Evolutionary conservation across 2,888 invertebrate species (phyloP).

Genomic region (Oscheius myriophilus): DNA sequence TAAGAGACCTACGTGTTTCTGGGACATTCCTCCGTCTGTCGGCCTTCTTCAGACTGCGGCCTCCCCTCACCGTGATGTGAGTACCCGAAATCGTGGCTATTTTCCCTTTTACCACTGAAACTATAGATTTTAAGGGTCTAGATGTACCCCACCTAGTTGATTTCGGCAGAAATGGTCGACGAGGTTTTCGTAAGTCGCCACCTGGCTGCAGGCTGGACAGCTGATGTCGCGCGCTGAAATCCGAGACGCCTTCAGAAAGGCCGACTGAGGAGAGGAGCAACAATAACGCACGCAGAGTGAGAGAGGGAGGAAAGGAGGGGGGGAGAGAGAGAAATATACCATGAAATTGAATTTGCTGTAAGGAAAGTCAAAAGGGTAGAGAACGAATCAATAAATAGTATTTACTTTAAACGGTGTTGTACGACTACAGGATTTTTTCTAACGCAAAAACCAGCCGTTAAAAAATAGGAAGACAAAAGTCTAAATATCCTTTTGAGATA

Average conservation of each 20-base stretch:
- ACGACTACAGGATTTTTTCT: no score
- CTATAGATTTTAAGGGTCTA: background rate
- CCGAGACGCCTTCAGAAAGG: constrained; percentile 22
- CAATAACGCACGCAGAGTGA: constrained; percentile 4
- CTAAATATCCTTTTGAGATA: no score
- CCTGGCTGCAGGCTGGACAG: constrained; percentile 76
- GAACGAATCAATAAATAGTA: no score
- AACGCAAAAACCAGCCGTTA: no score
- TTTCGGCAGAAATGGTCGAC: constrained; percentile 77
- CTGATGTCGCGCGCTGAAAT: constrained; percentile 55
- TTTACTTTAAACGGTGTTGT: no score
- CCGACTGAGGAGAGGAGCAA: constrained; percentile 9
- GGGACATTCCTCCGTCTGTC: constrained; percentile 54
- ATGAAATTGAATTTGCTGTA: no score
- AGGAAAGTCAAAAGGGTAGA: no score
- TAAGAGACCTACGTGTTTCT: constrained; percentile 36
- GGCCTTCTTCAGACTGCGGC: constrained; percentile 59
- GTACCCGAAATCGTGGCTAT: constrained; percentile 48
- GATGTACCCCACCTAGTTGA: constrained; percentile 73
- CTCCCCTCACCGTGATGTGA: constrained; percentile 56
- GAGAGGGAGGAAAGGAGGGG: constrained; percentile 10
- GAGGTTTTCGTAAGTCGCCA: constrained; percentile 77
- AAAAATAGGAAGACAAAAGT: no score
- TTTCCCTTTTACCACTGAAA: constrained; percentile 64
- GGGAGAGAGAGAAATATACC: constrained; percentile 1